These are phyloP conservation scores for Myotis planiceps DNA, from an alignment of 2,797 vertebrate species.

Conservation along the genomic window DNA sequence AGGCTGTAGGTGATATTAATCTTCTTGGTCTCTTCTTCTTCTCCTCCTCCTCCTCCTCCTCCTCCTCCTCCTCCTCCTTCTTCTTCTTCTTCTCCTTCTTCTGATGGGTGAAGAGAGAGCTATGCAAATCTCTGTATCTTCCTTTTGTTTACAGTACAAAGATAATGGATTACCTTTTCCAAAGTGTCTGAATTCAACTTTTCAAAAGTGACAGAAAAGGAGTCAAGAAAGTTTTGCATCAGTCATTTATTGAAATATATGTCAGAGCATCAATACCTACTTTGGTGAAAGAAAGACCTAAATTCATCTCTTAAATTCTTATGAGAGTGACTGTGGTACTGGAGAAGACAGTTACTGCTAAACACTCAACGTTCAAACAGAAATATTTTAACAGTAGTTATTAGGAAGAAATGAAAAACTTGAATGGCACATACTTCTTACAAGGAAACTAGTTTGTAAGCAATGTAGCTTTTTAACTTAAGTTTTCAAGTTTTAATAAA, in stretches of 20 bases:
- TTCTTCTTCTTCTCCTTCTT: neutral
- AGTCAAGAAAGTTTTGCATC: constrained; percentile 1
- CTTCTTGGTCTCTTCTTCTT: constrained; percentile 21
- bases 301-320: constrained; percentile 12
- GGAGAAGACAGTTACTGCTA: neutral
- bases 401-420: neutral
- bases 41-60: neutral
- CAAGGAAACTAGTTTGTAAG: neutral
- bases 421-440: neutral
- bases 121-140: neutral
- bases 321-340: neutral
- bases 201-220: constrained; percentile 55
- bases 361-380: neutral
- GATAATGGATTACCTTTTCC: constrained; percentile 51
- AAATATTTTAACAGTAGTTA: neutral
- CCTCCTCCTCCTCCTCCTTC: too few relatives aligned
- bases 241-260: neutral
- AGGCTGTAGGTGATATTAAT: neutral
- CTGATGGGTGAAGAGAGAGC: constrained; percentile 6
- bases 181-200: constrained; percentile 44
- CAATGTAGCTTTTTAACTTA: neutral
- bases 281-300: constrained; percentile 10
- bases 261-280: neutral
- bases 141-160: constrained; percentile 54
- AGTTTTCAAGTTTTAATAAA: constrained; percentile 38